Evolutionary conservation across 2,888 invertebrate species (phyloP), one percentile per base, ranked within the genome.

Genomic region (Plemyria rubiginata): DNA sequence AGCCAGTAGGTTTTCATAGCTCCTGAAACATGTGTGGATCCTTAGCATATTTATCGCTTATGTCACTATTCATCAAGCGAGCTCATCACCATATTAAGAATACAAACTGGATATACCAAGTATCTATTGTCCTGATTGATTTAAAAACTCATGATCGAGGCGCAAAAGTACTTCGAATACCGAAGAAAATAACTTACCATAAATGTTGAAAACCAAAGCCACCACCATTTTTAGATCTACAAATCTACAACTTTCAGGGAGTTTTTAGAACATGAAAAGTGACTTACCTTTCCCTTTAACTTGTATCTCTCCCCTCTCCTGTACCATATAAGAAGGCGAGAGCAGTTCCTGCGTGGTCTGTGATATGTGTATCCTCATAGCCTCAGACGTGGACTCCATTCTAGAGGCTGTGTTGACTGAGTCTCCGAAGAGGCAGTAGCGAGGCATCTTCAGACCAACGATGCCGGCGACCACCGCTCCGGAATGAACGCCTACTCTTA

Each of bases 281-380:
- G 36, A 22, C 73, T 83, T 86, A 94, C 97, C 97, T 94, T 98
- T 97, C 49, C 98, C 98, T 90, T 98, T 98, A 0, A 98, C 96
- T 77, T 96, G 95, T 66, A 98, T 96, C 82, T 97, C 97, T 2
- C 97, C 97, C 7, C 97, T 94, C 79, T 97, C 97, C 8, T 93
- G 93, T 4, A 97, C 95, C 77, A 94, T 94, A 79, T 98, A 98
- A 0, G 94, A 93, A 0, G 94, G 91, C 0, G 97, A 95, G 7
- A 99, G 89, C 13, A 96, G 90, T 71, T 96, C 95, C 77, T 94
- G 95, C 0, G 98, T 98, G 0, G 97, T 96, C 84, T 98, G 96
- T 2, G 99, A 98, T 77, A 99, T 97, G 84, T 99, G 99, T 66
- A 99, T 97, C 86, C 97, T 96, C 97, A 98, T 98, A 0, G 98